phyloP scores from a whole-genome alignment of 2,888 invertebrate genomes.

The Rotaria macrura region DNA sequence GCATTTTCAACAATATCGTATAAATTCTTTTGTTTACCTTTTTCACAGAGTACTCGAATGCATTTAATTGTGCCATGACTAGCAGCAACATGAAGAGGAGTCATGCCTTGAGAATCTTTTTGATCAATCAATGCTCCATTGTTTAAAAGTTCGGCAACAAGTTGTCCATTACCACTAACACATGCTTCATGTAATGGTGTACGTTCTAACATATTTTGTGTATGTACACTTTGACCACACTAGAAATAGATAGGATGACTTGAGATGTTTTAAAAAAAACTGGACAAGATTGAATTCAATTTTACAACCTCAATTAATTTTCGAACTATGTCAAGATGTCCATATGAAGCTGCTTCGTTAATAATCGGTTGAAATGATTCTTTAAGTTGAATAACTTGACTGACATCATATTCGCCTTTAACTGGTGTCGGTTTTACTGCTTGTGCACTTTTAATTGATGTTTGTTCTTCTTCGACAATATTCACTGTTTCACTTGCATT shows the following conservation, averaged over 20 bases:
- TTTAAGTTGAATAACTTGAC: background rate
- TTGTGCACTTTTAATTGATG: background rate
- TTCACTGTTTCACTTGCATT: no score
- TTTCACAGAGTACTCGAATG: background rate
- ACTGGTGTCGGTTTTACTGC: no score
- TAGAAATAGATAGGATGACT: background rate
- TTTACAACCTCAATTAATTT: background rate
- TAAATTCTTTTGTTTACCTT: background rate
- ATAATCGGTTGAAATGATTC: slow-evolving; percentile 20
- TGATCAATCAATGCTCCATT: background rate
- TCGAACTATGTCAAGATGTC: background rate
- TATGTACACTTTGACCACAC: slow-evolving; percentile 10
- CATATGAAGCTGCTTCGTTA: background rate
- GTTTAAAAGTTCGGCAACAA: background rate
- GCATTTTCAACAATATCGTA: background rate
- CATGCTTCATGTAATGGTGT: slow-evolving; percentile 1
- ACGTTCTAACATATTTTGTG: background rate
- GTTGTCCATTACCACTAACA: background rate
- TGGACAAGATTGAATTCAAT: no score
- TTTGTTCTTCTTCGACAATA: background rate
- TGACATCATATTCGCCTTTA: background rate
- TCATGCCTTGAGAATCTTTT: background rate
- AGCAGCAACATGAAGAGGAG: background rate
- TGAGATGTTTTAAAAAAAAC: background rate
- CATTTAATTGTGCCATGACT: background rate